Percentiles rank a stretch among this genome's conserved stretches.
Conservation (phyloP, 2,797 vertebrate genomes). For the Anniella stebbinsi region DNA sequence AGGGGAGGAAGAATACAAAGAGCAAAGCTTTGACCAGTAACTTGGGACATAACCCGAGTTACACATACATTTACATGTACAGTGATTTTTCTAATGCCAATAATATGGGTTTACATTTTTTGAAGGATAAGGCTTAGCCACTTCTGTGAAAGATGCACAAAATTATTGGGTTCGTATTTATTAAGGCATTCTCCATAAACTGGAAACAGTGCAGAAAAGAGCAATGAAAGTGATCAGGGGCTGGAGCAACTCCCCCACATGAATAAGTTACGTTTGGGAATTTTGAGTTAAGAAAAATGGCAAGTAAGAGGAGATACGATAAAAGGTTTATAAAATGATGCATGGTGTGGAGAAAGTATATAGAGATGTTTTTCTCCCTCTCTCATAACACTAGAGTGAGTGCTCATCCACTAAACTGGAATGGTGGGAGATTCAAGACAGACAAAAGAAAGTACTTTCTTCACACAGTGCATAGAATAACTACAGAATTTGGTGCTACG, state of each 20-base stretch:
- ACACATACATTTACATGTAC: not conserved
- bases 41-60: not conserved
- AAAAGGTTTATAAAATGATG: not conserved
- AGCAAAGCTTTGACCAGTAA: conserved; percentile 1
- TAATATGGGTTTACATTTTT: not conserved
- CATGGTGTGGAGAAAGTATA: not conserved
- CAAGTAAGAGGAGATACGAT: not conserved
- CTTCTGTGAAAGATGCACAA: not conserved
- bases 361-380: not conserved
- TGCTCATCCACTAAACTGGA: not conserved
- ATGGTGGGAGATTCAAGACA: not conserved
- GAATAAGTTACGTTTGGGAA: not conserved
- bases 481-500: not conserved
- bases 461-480: not conserved
- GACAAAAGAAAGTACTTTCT: not conserved
- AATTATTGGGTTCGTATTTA: not conserved
- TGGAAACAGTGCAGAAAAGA: not conserved
- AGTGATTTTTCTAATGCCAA: not conserved
- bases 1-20: not conserved
- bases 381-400: not conserved
- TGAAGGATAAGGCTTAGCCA: not conserved
- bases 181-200: not conserved
- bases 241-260: not conserved
- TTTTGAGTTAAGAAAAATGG: not conserved
- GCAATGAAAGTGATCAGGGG: not conserved